Base-by-base conservation (phyloP, 2,797 vertebrate species). In the Phrynocephalus forsythii region DNA sequence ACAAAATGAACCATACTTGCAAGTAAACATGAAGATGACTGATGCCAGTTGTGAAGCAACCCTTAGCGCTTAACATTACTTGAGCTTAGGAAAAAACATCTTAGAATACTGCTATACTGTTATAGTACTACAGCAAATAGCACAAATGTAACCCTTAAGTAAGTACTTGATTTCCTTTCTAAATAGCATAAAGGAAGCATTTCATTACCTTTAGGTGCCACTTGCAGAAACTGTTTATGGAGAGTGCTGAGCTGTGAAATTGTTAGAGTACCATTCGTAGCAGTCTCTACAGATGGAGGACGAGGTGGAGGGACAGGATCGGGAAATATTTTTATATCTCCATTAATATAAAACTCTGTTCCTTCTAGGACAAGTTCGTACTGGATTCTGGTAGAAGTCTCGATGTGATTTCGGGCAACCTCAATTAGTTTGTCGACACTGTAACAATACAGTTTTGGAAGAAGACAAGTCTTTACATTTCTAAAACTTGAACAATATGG, bases 401-500 rank as follows among this genome's bases (percentile, higher is more conserved):
- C 98, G 87, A 99, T 98, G 94, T 98, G 96, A 85, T 97, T 95
- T 38, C 96, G 94, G 75, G 96, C 96, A 88, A 99, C 93, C 22
- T 97, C 96, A 15, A 95, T 86, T 83, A 99, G 94, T 81, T 97
- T 97, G 76, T 98, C 97, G 91, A 99, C 95, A 91, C 98, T 99
- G 92, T 15, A 87, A 89, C 93, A 82, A 77, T 24, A 3, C 4
- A 83, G 89, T 56, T 13, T n/a, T 90, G 71, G 73, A 90, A 50
- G 22, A 85, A 10, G 6, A 44, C 83, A 79, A 91, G 28, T 16
- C 4, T 83, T 88, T 22, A 56, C 16, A 72, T 81, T 82, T 26
- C 77, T 0, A 71, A 6, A 69, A 8, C 6, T 5, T 6, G 71
- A 87, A 69, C 60, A 89, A 86, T 20, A 86, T 86, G 33, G 79